Conservation (phyloP, 2,888 invertebrate species). For the Agapostemon virescens region DNA sequence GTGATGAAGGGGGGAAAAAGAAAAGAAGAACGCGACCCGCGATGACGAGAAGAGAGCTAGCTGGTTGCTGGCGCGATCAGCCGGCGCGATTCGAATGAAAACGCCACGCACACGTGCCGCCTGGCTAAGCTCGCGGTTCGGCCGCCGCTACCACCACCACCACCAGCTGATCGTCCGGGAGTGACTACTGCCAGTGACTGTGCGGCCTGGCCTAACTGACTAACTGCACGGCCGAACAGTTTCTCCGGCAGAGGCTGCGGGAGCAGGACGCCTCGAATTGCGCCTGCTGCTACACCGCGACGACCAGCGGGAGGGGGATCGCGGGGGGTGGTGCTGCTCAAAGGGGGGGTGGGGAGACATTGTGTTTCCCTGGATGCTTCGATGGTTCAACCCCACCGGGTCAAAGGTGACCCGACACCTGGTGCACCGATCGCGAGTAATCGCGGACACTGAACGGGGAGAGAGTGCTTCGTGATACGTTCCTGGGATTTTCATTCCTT, state of each 20-base stretch:
- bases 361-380: slow-evolving; percentile 38
- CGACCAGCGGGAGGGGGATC: slow-evolving; percentile 9
- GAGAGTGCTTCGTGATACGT: background rate
- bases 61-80: slow-evolving; percentile 22
- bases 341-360: slow-evolving; percentile 15
- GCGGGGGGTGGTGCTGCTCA: background rate
- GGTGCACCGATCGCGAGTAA: background rate
- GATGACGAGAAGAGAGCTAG: background rate
- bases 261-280: slow-evolving; percentile 59
- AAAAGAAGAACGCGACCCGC: slow-evolving; percentile 2
- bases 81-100: slow-evolving; percentile 44
- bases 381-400: slow-evolving; percentile 11
- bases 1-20: background rate
- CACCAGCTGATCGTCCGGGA: slow-evolving; percentile 65
- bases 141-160: slow-evolving; percentile 54
- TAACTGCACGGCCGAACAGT: slow-evolving; percentile 68
- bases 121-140: slow-evolving; percentile 49
- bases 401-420: slow-evolving; percentile 16
- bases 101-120: slow-evolving; percentile 45
- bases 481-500: no score
- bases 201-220: slow-evolving; percentile 55
- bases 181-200: slow-evolving; percentile 67
- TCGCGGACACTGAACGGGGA: no score
- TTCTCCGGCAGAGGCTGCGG: slow-evolving; percentile 69
- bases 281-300: slow-evolving; percentile 46